Conservation (phyloP, 2,797 vertebrate genomes). For the Scolopax bukidnonensis region DNA sequence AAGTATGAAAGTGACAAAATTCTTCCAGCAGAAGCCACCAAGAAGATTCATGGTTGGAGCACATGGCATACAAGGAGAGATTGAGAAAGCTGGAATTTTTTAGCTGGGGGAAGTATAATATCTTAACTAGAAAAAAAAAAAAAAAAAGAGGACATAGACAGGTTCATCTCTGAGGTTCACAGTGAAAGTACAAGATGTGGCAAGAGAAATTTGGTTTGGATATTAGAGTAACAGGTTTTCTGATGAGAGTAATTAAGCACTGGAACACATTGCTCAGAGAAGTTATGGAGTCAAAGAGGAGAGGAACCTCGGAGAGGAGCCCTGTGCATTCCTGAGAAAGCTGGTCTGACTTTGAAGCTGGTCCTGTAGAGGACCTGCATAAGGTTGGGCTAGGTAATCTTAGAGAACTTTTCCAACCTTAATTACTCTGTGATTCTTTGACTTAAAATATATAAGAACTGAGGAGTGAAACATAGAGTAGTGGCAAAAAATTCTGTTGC, state of each 20-base stretch:
- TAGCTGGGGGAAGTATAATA: not conserved
- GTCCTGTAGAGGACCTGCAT: not conserved
- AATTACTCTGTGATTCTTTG: not conserved
- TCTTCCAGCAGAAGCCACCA: not conserved
- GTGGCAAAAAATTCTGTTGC: not conserved
- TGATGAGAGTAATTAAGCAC: not conserved
- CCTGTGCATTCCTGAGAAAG: not conserved
- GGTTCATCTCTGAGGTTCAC: not conserved
- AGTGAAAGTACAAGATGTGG: not conserved
- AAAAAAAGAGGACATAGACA: not conserved
- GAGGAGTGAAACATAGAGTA: fast-evolving
- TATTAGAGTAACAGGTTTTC: not conserved
- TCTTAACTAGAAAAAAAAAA: not conserved
- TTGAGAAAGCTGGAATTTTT: not conserved
- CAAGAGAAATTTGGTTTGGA: not conserved
- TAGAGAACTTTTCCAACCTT: not conserved
- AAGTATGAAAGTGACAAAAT: no score
- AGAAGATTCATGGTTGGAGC: not conserved
- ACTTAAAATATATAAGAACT: not conserved
- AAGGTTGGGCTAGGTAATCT: not conserved
- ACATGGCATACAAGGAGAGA: not conserved
- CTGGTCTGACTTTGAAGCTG: not conserved
- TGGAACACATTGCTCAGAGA: not conserved
- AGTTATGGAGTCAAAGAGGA: not conserved
- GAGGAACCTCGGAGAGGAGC: not conserved